These are phyloP conservation scores for Knipowitschia caucasica DNA, from an alignment of 2,797 vertebrate genomes.

Conservation along the genomic window DNA sequence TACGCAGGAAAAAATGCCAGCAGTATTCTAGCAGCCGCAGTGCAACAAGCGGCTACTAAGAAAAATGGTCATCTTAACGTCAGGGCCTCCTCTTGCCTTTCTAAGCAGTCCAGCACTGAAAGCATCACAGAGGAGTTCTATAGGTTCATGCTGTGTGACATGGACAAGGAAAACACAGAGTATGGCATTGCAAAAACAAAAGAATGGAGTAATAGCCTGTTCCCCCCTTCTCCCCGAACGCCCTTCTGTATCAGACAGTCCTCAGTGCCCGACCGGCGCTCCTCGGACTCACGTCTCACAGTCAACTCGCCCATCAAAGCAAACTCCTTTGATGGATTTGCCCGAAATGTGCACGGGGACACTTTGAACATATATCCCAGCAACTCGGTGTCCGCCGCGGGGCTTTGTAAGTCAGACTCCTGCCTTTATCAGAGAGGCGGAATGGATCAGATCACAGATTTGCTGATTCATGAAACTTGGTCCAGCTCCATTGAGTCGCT, in stretches of 20 bases:
- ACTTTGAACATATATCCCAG: conserved; percentile 80
- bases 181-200: conserved; percentile 78
- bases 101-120: conserved; percentile 97
- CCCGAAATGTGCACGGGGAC: conserved; percentile 80
- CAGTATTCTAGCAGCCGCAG: conserved; percentile 87
- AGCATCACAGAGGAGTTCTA: conserved; percentile 99
- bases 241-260: conserved; percentile 90
- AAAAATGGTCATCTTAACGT: conserved; percentile 89
- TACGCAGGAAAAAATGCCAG: conserved; percentile 95
- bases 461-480: conserved; percentile 97
- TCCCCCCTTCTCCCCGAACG: conserved; percentile 80
- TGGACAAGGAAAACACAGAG: conserved; percentile 89
- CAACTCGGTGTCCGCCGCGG: conserved; percentile 74
- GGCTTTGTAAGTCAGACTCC: conserved; percentile 95
- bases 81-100: conserved; percentile 83
- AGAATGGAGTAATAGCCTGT: conserved; percentile 85
- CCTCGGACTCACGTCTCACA: conserved; percentile 83
- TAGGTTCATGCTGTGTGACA: conserved; percentile 90
- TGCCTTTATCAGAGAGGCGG: conserved; percentile 89
- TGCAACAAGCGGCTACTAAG: conserved; percentile 87
- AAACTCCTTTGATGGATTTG: conserved; percentile 93
- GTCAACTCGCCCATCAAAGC: conserved; percentile 90
- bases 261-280: conserved; percentile 85
- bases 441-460: conserved; percentile 89
- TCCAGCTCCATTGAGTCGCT: conserved; percentile 93